Percentiles rank a stretch among this genome's conserved stretches.
These are phyloP conservation scores for Ornithoptera alexandrae DNA, from an alignment of 2,888 invertebrate genomes.

Conservation along the genomic window DNA sequence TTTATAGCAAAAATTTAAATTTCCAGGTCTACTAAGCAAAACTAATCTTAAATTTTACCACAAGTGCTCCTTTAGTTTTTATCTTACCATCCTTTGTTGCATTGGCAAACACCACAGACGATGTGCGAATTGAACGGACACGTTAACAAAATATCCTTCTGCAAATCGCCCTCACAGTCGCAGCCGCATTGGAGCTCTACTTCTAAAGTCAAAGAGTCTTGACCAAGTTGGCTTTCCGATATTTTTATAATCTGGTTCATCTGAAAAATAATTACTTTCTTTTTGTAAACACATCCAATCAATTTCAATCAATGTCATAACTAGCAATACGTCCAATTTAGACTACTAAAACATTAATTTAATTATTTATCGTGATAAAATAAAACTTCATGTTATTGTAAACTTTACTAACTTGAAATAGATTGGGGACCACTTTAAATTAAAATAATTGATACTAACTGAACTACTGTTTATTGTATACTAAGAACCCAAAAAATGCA, in stretches of 20 bases:
- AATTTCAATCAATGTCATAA: neutral
- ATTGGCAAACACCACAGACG: constrained; percentile 83
- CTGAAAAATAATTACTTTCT: constrained; percentile 42
- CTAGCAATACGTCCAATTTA: neutral
- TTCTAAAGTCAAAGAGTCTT: constrained; percentile 84
- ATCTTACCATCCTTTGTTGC: constrained; percentile 81
- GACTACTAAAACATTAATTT: too few species aligned
- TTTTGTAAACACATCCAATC: neutral
- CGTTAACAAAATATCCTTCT: constrained; percentile 50
- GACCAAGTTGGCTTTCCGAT: constrained; percentile 88
- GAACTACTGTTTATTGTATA: too few species aligned
- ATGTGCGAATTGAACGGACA: constrained; percentile 78
- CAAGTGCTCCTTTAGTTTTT: neutral
- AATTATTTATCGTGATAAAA: too few species aligned
- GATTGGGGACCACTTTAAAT: too few species aligned
- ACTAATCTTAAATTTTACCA: neutral
- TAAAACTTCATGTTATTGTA: too few species aligned
- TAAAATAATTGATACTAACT: too few species aligned
- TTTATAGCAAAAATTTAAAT: too few species aligned
- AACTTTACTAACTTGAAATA: too few species aligned
- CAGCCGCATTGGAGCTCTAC: constrained; percentile 88
- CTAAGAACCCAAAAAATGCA: too few species aligned
- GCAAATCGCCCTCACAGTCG: constrained; percentile 73
- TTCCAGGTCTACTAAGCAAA: too few species aligned
- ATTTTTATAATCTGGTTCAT: constrained; percentile 79